Evolutionary conservation across 2,797 vertebrate species (phyloP).

Genomic region (Mionectes olivaceus): DNA sequence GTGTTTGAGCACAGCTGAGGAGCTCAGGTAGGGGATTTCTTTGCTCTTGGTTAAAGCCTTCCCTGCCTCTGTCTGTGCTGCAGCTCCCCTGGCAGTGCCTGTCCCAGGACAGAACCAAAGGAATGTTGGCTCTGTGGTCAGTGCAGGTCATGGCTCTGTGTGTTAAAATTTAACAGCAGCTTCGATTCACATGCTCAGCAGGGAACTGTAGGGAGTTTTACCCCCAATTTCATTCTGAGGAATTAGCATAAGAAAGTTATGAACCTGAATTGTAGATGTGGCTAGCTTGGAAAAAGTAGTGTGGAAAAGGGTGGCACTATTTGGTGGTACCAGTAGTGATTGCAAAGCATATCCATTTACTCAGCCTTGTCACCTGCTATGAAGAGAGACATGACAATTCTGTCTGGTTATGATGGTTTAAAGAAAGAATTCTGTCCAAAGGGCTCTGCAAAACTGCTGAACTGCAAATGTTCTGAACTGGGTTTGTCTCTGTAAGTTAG

Average conservation of each 20-base stretch:
- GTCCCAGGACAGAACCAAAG: neutral
- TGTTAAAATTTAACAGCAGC: conserved; percentile 11
- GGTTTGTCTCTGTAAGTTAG: neutral
- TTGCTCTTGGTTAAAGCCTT: neutral
- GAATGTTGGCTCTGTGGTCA: neutral
- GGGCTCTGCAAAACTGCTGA: neutral
- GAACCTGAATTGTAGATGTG: neutral
- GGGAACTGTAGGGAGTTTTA: neutral
- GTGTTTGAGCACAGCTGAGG: neutral
- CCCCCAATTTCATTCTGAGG: neutral
- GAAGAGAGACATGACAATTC: neutral
- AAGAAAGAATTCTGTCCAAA: neutral
- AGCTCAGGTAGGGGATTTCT: neutral
- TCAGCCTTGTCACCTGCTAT: neutral
- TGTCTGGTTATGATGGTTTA: neutral
- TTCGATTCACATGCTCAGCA: neutral
- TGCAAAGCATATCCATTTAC: neutral
- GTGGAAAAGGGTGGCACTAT: neutral
- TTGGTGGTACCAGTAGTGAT: neutral
- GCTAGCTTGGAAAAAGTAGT: neutral
- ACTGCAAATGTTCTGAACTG: neutral
- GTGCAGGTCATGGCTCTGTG: neutral
- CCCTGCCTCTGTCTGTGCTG: neutral
- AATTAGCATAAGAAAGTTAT: neutral
- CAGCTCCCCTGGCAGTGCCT: neutral